Conservation (phyloP, 2,113 vertebrate genomes). For the Hemichromis elongatus region DNA sequence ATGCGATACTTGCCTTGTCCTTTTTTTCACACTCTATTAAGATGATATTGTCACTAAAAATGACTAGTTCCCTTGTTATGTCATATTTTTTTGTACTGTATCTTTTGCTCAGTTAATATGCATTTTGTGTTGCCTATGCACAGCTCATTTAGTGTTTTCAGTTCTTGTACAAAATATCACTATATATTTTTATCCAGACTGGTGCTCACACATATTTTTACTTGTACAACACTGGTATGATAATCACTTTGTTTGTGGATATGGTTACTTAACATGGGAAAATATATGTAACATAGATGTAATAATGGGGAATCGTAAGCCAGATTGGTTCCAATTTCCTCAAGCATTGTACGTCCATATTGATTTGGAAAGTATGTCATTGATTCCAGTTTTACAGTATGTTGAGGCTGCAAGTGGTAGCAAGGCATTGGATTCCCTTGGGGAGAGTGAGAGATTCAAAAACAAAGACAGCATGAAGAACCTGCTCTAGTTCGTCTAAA, state of each 20-base stretch:
- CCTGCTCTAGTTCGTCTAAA: constrained; percentile 17
- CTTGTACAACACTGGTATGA: neutral
- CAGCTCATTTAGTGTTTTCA: neutral
- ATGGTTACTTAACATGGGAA: neutral
- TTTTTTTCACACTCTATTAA: neutral
- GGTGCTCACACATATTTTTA: neutral
- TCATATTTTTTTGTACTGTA: neutral
- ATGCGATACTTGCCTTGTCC: neutral
- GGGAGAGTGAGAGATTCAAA: neutral
- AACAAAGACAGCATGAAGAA: neutral
- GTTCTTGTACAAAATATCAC: neutral
- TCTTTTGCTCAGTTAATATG: neutral
- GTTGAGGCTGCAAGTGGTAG: constrained; percentile 23
- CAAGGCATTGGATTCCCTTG: constrained; percentile 4
- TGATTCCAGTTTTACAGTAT: constrained; percentile 1
- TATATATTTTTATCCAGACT: neutral
- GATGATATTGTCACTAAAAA: neutral
- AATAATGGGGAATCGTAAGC: neutral
- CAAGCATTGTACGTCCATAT: neutral
- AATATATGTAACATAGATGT: neutral
- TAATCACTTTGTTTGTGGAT: neutral
- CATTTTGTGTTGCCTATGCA: neutral
- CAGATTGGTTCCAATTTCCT: neutral
- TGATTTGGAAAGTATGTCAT: neutral
- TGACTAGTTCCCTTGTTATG: neutral